These are phyloP conservation scores for Xestobium rufovillosum DNA, from an alignment of 2,888 invertebrate species.

Conservation along the genomic window DNA sequence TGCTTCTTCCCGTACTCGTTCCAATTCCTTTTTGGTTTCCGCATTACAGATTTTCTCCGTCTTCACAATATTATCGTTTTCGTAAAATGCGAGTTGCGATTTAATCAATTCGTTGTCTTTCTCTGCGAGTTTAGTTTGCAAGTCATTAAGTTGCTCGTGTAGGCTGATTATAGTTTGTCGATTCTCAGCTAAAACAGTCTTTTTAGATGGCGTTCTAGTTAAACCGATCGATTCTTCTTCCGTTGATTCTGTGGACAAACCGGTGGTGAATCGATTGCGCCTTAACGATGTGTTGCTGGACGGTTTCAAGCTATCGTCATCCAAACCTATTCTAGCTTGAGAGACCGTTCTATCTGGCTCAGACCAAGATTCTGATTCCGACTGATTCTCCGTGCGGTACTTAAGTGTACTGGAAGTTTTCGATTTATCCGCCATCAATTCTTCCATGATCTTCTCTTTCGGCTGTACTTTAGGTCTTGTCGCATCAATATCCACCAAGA, in stretches of 20 bases:
- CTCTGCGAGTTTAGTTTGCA: slow-evolving; percentile 38
- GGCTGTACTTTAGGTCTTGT: slow-evolving; percentile 11
- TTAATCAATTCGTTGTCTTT: slow-evolving; percentile 17
- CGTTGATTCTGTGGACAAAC: slow-evolving; percentile 31
- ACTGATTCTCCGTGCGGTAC: slow-evolving; percentile 37
- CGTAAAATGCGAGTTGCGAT: background rate
- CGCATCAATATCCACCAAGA: slow-evolving; percentile 18
- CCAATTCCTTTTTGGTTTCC: slow-evolving; percentile 19
- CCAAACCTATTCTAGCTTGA: slow-evolving; percentile 67
- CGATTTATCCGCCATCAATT: slow-evolving; percentile 10
- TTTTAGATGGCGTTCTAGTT: slow-evolving; percentile 25
- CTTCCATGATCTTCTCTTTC: background rate
- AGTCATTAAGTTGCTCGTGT: slow-evolving; percentile 42
- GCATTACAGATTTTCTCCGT: slow-evolving; percentile 8
- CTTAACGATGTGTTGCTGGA: slow-evolving; percentile 40
- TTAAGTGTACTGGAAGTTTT: slow-evolving; percentile 30
- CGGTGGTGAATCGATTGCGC: slow-evolving; percentile 7
- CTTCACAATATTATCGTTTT: slow-evolving; percentile 8
- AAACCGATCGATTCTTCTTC: slow-evolving; percentile 31
- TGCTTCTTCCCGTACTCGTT: slow-evolving; percentile 26
- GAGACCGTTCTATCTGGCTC: slow-evolving; percentile 80
- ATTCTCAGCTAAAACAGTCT: slow-evolving; percentile 26
- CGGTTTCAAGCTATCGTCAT: slow-evolving; percentile 44
- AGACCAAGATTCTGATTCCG: slow-evolving; percentile 81
- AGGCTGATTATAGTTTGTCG: slow-evolving; percentile 31